Base-by-base conservation (phyloP, 2,797 vertebrate species). In the Caiman crocodilus region DNA sequence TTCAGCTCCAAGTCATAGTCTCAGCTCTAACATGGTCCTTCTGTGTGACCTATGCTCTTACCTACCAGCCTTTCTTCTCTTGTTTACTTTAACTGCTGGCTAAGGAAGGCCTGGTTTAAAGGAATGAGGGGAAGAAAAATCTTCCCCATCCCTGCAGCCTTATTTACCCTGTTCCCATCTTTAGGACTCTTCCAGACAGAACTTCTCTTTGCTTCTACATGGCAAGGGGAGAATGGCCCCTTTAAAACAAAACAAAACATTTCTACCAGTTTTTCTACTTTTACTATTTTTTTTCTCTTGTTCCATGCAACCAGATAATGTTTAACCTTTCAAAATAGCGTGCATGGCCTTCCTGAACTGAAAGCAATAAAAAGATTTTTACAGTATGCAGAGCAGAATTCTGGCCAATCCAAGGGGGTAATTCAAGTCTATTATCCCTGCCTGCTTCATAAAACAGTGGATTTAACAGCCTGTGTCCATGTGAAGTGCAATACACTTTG, bases 401-500 rank as follows among this genome's bases (percentile, higher is more conserved):
- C 25, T 67, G 76, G 42, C 84, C 87, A 93, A 35, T 5, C 26
- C 83, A 84, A 15, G 87, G 61, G 35, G 61, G 35, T n/a, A 94
- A 55, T 35, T 23, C 60, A 92, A 90, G 28, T 67, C 57, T 92
- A 69, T 82, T 94, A 89, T 91, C 76, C 83, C 58, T 89, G 87
- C 14, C 59, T 93, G 50, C 78, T 94, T 56, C 89, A 88, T 88
- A 79, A 94, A 95, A 89, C 74, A 93, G 86, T 79, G 28, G 69
- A 78, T 59, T 91, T 94, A 87, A 93, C 90, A 94, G 79, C 50
- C 84, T 16, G 2, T 86, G 91, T 85, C 93, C 86, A 32, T 58
- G 32, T 74, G 89, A 83, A 95, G 94, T 89, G 78, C 76, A 85
- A 76, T 89, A 55, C 78, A 80, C 26, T 95, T 90, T 90, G 90